Base-by-base conservation (phyloP, 2,888 invertebrate species). In the Timandra comae region DNA sequence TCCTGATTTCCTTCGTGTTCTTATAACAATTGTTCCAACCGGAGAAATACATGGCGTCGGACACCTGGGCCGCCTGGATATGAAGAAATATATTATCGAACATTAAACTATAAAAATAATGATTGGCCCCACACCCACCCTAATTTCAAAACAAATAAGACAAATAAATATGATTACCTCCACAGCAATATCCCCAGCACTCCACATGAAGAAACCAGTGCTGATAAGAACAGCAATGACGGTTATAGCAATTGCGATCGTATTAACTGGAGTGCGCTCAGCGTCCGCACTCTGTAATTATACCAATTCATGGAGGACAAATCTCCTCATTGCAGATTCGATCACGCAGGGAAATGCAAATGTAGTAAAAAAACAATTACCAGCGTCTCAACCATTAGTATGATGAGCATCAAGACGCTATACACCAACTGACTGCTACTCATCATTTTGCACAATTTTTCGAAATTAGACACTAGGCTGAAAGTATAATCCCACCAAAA, bases 131-230 rank as follows among this genome's bases (percentile, higher is more conserved):
- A 8, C 2, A 7, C 3, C 7, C 8, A 22, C 2, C n/a, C n/a
- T n/a, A n/a, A n/a, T n/a, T n/a, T n/a, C n/a, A n/a, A n/a, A n/a
- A n/a, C n/a, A n/a, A n/a, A n/a, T n/a, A n/a, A n/a, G n/a, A n/a
- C n/a, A n/a, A n/a, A n/a, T n/a, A n/a, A n/a, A n/a, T n/a, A n/a
- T n/a, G n/a, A 9, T 22, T 41, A 60, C 68, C 51, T 68, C 70
- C 2, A 65, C 49, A 2, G 70, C 65, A 11, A 69, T 49, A 28
- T 71, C 66, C 1, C 70, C 70, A 12, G 67, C 60, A 27, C 58
- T 67, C 58, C 66, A 68, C 56, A 68, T 49, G 38, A 62, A 51
- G 20, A 63, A 49, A 1, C 65, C 70, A 9, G 58, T 61, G 40
- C 46, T 47, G 16, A 53, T 39, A 11, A 67, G 51, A 10, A 64